Base-by-base conservation (phyloP, 2,888 invertebrate species). In the Athalia circularis region DNA sequence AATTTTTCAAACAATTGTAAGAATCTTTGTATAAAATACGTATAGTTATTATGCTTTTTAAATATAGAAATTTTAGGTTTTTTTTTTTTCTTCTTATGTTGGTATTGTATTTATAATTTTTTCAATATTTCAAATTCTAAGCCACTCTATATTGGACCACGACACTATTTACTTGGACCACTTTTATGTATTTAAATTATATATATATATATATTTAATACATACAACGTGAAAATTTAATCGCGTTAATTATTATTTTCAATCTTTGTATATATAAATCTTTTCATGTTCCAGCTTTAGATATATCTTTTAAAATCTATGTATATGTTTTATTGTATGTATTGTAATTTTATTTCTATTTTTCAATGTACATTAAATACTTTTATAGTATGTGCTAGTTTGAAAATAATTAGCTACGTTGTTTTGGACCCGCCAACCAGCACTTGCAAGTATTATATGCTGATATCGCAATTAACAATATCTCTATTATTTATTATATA, bases 371-470 rank as follows among this genome's bases (percentile, higher is more conserved):
- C 9, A 62, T 1, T 62, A 62, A 15, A 50, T 67, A 13, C 15
- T 15, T 57, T 70, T 70, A 8, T 59, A 13, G 7, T 64, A 48
- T 48, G 9, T 54, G 9, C 9, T 65, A 65, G 3, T 59, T 72
- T 57, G 9, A 9, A 87, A 84, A 86, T 88, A 57, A 64, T 89
- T 88, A 86, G 84, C 89, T 90, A 89, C 89, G 86, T 89, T 88
- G 9, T 86, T 84, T 90, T 90, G 90, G 90, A 89, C 90, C 90
- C 90, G 86, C 88, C 88, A 90, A 90, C 90, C 90, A 90, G 90
- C 90, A 84, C 87, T 83, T 82, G 82, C 82, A 85, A 86, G 84
- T 81, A 75, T 64, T 50, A 62, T 75, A 75, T 29, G 50, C 50
- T 9, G 64, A 75, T 75, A 75, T 75, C 29, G 52, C 50, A 52